Base-by-base conservation (phyloP, 2,113 vertebrate species). In the Gobiocypris rarus region DNA sequence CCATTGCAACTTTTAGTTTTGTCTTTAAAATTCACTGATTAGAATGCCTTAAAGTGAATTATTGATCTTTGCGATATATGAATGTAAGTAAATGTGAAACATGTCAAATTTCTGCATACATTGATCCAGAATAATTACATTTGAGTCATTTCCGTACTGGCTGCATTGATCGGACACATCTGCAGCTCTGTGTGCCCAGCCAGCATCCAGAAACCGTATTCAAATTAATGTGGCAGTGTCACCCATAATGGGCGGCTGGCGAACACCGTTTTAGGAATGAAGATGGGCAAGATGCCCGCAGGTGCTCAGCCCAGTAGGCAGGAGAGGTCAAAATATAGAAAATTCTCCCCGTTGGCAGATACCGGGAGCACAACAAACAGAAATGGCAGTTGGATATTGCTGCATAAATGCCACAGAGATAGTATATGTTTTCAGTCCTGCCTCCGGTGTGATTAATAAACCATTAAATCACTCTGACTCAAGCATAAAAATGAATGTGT, bases 221-320 rank as follows among this genome's bases (percentile, higher is more conserved):
- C 69, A 83, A 38, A 83, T 83, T 63, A 45, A 61, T 74, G 81
- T 75, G 70, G 61, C 81, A 75, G 54, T 19, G 52, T 41, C 26
- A 56, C 58, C 31, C 28, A 14, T 61, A 45, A 58, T 10, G 24
- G 69, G 34, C 10, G 31, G 41, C 38, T 59, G 26, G 24, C 6
- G 52, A 54, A 13, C 24, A 48, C 2, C 22, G 0, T 54, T 6
- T 22, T 22, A 34, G 75, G 7, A 34, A 76, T 38, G 50, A 76
- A 22, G 9, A 76, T 38, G 52, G 31, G 31, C 22, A 41, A 41
- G 28, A 41, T 5, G 17, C 38, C 54, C 19, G 17, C 54, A 74
- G 54, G 69, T 83, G 54, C n/a, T 74, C 10, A 3, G 24, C 34
- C 69, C 15, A 5, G 31, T 1, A 1, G 24, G 2, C 15, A 50